A percentile compares a stretch with the other conserved stretches of the same genome.
phyloP scores from a whole-genome alignment of 2,888 invertebrate species.

The Drosophila vallismaia region DNA sequence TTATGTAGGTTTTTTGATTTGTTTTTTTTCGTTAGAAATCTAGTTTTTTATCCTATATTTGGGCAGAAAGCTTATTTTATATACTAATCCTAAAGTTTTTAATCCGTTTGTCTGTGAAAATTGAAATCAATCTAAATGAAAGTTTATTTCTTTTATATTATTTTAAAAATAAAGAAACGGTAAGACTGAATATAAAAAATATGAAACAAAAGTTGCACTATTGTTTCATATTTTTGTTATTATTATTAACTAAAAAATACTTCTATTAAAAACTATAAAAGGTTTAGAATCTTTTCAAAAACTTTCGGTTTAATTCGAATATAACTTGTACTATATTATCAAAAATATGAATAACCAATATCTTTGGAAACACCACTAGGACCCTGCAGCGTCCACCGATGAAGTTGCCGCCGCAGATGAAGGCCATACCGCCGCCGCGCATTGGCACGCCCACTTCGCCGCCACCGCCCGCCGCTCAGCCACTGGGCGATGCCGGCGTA shows the following conservation, averaged over 20 bases:
- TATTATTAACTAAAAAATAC: too few species aligned
- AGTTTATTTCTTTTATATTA: too few species aligned
- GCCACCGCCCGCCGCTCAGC: slow-evolving; percentile 68
- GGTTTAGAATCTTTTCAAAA: neutral
- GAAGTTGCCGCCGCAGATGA: slow-evolving; percentile 84
- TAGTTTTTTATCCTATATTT: too few species aligned
- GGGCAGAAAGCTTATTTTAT: too few species aligned
- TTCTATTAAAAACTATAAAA: too few species aligned
- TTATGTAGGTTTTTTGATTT: too few species aligned
- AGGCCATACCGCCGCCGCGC: slow-evolving; percentile 84
- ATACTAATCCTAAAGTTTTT: too few species aligned
- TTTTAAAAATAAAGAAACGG: neutral
- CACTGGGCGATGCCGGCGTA: slow-evolving; percentile 33
- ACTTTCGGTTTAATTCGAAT: neutral
- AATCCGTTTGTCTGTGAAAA: too few species aligned
- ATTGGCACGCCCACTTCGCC: slow-evolving; percentile 82
- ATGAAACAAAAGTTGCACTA: neutral
- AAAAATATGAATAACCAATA: neutral
- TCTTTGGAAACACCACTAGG: slow-evolving; percentile 52
- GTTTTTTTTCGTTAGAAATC: too few species aligned
- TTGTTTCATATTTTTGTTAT: too few species aligned
- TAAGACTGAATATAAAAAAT: neutral
- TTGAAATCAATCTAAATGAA: too few species aligned
- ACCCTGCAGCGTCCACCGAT: slow-evolving; percentile 83
- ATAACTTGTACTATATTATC: neutral